Percentiles rank a stretch among this genome's conserved stretches.
Conservation (phyloP, 2,797 vertebrate species). For the Bovichtus diacanthus region DNA sequence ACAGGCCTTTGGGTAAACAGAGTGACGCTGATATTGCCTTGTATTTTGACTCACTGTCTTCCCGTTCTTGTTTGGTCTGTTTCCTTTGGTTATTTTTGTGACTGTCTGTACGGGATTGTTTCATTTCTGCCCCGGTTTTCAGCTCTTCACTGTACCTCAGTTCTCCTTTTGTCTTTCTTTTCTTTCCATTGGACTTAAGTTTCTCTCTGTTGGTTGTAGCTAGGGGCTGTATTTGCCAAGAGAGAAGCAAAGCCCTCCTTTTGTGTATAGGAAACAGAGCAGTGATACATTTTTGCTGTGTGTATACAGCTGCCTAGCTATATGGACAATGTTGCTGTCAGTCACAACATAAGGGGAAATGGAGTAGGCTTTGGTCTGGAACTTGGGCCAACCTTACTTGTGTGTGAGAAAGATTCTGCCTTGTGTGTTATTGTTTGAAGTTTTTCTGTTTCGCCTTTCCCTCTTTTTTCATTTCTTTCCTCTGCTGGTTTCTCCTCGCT, state of each 20-base stretch:
- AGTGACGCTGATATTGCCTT: background rate
- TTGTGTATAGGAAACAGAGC: constrained; percentile 78
- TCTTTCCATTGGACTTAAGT: constrained; percentile 43
- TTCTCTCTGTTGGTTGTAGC: constrained; percentile 70
- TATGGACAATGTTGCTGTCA: constrained; percentile 70
- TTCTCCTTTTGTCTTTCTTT: constrained; percentile 36
- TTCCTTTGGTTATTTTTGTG: constrained; percentile 39
- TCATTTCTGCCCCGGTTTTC: constrained; percentile 18
- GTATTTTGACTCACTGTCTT: constrained; percentile 17
- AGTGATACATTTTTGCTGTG: constrained; percentile 82
- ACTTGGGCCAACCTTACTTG: constrained; percentile 4
- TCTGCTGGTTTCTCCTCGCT: constrained; percentile 22
- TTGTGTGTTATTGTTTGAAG: constrained; percentile 19
- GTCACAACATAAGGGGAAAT: constrained; percentile 49
- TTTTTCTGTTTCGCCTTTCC: constrained; percentile 2
- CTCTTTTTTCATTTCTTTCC: background rate
- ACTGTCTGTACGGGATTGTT: constrained; percentile 17
- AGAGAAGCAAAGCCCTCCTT: constrained; percentile 59
- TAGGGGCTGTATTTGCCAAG: constrained; percentile 72
- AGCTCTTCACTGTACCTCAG: constrained; percentile 19
- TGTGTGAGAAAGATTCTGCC: constrained; percentile 20
- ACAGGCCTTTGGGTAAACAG: constrained; percentile 5
- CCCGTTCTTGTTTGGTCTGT: constrained; percentile 23
- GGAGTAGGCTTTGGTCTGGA: constrained; percentile 24
- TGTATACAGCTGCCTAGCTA: constrained; percentile 80